phyloP scores from a whole-genome alignment of 2,797 vertebrate genomes.

The Notolabrus celidotus region DNA sequence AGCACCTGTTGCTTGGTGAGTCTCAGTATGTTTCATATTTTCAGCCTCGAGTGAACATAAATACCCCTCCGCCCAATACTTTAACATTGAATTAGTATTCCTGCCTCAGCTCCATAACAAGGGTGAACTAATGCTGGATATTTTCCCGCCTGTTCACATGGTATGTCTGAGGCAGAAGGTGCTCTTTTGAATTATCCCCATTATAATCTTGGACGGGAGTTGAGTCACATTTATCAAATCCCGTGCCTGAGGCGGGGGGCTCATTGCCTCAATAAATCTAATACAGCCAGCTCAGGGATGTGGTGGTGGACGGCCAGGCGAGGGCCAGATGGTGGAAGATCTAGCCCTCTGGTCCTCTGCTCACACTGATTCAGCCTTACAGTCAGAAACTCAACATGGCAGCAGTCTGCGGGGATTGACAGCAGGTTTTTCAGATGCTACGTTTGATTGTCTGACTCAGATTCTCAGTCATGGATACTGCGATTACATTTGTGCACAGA shows the following conservation, averaged over 20 bases:
- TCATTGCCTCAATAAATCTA: constrained; percentile 84
- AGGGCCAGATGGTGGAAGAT: constrained; percentile 80
- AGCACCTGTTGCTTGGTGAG: background rate
- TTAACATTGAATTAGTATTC: constrained; percentile 17
- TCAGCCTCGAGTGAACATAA: constrained; percentile 15
- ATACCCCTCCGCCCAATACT: background rate
- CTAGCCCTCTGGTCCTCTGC: constrained; percentile 65
- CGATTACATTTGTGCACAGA: constrained; percentile 51
- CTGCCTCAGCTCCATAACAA: constrained; percentile 14
- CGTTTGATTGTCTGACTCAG: constrained; percentile 49
- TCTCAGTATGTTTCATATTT: constrained; percentile 9
- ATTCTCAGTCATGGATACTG: constrained; percentile 28
- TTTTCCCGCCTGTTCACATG: constrained; percentile 49
- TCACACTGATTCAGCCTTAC: constrained; percentile 64
- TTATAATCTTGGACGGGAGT: constrained; percentile 81
- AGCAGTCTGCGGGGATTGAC: constrained; percentile 54
- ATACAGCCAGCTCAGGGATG: constrained; percentile 70
- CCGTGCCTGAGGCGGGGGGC: constrained; percentile 78
- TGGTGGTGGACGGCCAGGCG: constrained; percentile 67
- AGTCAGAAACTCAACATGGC: constrained; percentile 49
- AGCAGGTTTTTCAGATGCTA: constrained; percentile 57
- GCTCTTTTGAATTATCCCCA: constrained; percentile 81
- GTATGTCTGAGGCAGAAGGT: constrained; percentile 69
- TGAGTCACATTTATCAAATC: constrained; percentile 84
- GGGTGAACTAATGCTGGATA: constrained; percentile 21